These are phyloP conservation scores for Notocelia uddmanniana DNA, from an alignment of 2,888 invertebrate genomes.

Conservation along the genomic window DNA sequence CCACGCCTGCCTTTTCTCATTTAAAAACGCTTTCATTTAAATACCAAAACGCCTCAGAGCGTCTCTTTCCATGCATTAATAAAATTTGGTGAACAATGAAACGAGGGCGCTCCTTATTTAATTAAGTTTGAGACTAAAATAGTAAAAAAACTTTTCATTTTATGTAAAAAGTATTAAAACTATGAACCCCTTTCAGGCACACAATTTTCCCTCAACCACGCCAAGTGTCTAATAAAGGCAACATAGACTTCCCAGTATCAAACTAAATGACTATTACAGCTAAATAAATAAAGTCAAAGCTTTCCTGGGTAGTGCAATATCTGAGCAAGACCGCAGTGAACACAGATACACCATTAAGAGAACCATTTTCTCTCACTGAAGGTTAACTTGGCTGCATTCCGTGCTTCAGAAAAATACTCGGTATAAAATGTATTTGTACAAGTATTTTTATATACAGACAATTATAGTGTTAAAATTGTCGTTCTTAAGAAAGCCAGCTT, in stretches of 20 bases:
- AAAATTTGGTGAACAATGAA: slow-evolving; percentile 21
- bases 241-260: slow-evolving; percentile 20
- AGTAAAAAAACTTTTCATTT: not conserved
- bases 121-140: not conserved
- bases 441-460: no score
- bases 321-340: slow-evolving; percentile 28
- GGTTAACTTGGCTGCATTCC: not conserved
- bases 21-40: slow-evolving; percentile 23
- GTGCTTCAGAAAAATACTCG: slow-evolving; percentile 1
- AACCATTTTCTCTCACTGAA: slow-evolving; percentile 40
- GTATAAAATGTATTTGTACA: not conserved
- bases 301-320: slow-evolving; percentile 42
- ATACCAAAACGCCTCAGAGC: slow-evolving; percentile 6
- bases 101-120: not conserved
- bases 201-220: not conserved
- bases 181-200: not conserved
- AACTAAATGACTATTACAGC: slow-evolving; percentile 24
- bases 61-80: slow-evolving; percentile 5
- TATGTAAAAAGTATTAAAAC: not conserved
- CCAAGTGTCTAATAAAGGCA: slow-evolving; percentile 17
- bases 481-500: no score
- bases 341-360: slow-evolving; percentile 47
- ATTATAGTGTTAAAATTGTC: no score
- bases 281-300: slow-evolving; percentile 18
- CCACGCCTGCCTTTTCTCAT: not conserved